These are phyloP conservation scores for Agrotis ipsilon DNA, from an alignment of 2,888 invertebrate genomes.

Conservation along the genomic window DNA sequence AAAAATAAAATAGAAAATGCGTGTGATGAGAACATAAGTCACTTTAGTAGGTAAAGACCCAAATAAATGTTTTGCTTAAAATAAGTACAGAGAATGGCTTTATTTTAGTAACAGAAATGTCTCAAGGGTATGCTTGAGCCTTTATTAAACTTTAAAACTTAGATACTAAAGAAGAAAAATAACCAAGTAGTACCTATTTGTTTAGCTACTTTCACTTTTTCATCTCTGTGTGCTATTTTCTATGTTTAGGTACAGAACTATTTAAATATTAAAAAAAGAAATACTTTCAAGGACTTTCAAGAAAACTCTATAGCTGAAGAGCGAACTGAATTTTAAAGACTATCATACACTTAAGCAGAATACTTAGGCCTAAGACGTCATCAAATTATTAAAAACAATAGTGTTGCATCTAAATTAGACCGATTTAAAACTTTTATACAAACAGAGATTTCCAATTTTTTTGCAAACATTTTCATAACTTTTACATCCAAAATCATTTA, in stretches of 20 bases:
- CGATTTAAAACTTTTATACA: too few species aligned
- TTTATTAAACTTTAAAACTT: slow-evolving; percentile 27
- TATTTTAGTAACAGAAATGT: slow-evolving; percentile 6
- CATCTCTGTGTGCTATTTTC: background rate
- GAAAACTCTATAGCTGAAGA: background rate
- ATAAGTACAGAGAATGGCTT: slow-evolving; percentile 15
- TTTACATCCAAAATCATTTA: too few species aligned
- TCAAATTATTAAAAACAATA: too few species aligned
- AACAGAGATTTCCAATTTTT: too few species aligned
- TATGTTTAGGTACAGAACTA: background rate
- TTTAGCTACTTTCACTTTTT: background rate
- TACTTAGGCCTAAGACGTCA: too few species aligned
- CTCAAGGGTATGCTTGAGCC: slow-evolving; percentile 14
- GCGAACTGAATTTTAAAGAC: background rate
- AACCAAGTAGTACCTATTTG: background rate
- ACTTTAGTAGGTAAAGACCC: background rate
- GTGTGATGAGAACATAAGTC: background rate
- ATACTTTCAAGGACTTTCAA: background rate
- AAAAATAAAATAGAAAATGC: too few species aligned
- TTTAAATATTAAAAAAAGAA: background rate
- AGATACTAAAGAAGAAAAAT: slow-evolving; percentile 1
- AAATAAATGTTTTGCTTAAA: background rate
- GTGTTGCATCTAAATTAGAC: too few species aligned
- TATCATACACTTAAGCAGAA: too few species aligned
- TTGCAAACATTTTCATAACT: too few species aligned